Percentiles rank a stretch among this genome's conserved stretches.
phyloP scores from a whole-genome alignment of 2,888 invertebrate species.

The Graphium colonna region DNA sequence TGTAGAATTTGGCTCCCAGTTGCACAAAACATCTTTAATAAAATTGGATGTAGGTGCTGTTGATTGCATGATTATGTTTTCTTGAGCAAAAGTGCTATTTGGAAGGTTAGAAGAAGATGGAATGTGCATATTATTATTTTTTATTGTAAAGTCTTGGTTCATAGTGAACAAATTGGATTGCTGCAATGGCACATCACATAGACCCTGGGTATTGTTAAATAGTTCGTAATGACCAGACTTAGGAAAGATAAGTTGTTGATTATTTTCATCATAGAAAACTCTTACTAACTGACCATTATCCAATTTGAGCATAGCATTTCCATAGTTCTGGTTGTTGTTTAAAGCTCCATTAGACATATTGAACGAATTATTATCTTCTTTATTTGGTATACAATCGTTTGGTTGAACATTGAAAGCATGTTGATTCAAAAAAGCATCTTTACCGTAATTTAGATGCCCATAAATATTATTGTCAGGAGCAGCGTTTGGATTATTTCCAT shows the following conservation, averaged over 20 bases:
- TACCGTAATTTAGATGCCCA: conserved; percentile 51
- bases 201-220: conserved; percentile 62
- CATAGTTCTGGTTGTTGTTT: conserved; percentile 57
- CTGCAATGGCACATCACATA: conserved; percentile 57
- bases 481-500: conserved; percentile 46
- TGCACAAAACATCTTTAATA: conserved; percentile 85
- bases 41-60: conserved; percentile 72
- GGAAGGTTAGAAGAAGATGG: conserved; percentile 43
- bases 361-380: conserved; percentile 57
- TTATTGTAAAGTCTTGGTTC: conserved; percentile 62
- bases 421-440: conserved; percentile 67
- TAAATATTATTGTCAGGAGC: conserved; percentile 62
- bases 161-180: conserved; percentile 55
- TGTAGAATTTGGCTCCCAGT: conserved; percentile 85
- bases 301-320: conserved; percentile 68
- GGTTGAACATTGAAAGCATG: conserved; percentile 54
- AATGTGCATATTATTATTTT: conserved; percentile 48
- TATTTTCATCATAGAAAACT: conserved; percentile 71
- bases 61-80: conserved; percentile 46
- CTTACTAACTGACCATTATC: conserved; percentile 69
- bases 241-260: conserved; percentile 69
- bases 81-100: conserved; percentile 43
- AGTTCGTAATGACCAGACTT: conserved; percentile 71
- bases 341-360: conserved; percentile 50
- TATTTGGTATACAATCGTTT: conserved; percentile 48